These are phyloP conservation scores for Harpalus rubripes DNA, from an alignment of 2,888 invertebrate species.

Conservation along the genomic window DNA sequence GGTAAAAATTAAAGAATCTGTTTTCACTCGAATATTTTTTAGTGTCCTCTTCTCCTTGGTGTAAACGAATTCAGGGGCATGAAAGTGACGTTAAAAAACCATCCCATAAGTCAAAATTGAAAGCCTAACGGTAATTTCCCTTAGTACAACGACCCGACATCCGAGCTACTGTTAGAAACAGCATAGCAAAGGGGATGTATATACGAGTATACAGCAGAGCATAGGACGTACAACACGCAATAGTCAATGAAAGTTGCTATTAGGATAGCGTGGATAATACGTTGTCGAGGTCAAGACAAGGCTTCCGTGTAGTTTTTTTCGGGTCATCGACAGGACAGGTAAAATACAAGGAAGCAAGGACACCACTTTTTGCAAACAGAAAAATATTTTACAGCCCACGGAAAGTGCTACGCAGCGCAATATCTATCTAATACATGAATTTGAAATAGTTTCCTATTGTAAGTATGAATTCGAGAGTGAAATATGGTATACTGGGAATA, in stretches of 20 bases:
- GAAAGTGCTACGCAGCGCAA: too few relatives aligned
- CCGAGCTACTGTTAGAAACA: constrained; percentile 20
- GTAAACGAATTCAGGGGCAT: constrained; percentile 23
- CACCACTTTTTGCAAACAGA: background rate
- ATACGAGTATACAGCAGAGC: background rate
- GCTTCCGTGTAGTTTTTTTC: constrained; percentile 38
- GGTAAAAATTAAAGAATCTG: too few relatives aligned
- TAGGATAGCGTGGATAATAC: constrained; percentile 52
- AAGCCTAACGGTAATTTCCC: constrained; percentile 48
- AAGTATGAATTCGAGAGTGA: too few relatives aligned
- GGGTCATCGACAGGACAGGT: constrained; percentile 54
- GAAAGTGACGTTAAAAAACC: constrained; percentile 45
- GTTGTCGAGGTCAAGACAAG: constrained; percentile 58
- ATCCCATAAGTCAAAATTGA: constrained; percentile 45
- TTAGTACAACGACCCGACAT: constrained; percentile 38
- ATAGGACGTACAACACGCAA: constrained; percentile 19
- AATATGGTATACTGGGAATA: too few relatives aligned
- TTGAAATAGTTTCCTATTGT: too few relatives aligned
- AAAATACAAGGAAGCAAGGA: constrained; percentile 43
- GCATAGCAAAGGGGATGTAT: constrained; percentile 32
- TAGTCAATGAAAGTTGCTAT: constrained; percentile 52
- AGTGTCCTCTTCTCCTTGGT: background rate
- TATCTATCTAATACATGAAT: too few relatives aligned
- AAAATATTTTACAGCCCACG: too few relatives aligned
- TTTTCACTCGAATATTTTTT: too few relatives aligned